Evolutionary conservation across 2,888 invertebrate genomes (phyloP), one percentile per base, ranked within the genome.

Genomic region (Argyresthia goedartella): DNA sequence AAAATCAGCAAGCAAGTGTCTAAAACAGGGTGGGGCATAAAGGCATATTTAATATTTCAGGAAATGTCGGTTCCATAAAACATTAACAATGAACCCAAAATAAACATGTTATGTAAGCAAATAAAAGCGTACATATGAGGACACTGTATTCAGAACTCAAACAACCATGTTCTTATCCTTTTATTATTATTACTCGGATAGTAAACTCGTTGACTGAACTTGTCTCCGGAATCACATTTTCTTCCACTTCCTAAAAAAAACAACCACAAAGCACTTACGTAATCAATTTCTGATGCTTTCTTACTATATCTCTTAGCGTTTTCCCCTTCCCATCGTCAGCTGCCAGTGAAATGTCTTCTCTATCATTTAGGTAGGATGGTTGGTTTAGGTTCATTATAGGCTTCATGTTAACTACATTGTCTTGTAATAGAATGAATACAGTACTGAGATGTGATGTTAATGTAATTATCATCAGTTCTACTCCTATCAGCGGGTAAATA

Each of bases 261-360:
- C 25, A 25, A 25, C 25, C 25, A 25, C 25, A 25, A 6, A 25
- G 25, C 25, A 25, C 65, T 64, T 55, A 79, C 80, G 56, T 56
- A 34, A 76, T 67, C 15, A 79, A 56, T 50, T 60, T 65, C 56
- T 77, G 76, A 56, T 81, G 78, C 52, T 55, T 65, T 36, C 46
- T 56, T 35, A 76, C 57, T 34, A 77, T 51, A 50, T 57, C 51
- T n/a, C 14, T 9, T 15, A 42, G 13, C 35, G 9, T 15, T 15
- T 25, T n/a, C 15, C 39, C 39, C 14, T 8, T 33, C 25, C 2
- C 25, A 9, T 33, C n/a, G 16, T 74, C 57, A 53, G 4, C 41
- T 49, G 10, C 56, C 50, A 11, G n/a, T 10, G 36, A 4, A 15
- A 44, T 15, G 9, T 46, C 8, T 10, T 7, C 13, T 25, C 25